Conservation (phyloP, 2,797 vertebrate genomes). For the Pangasius larnaudii region DNA sequence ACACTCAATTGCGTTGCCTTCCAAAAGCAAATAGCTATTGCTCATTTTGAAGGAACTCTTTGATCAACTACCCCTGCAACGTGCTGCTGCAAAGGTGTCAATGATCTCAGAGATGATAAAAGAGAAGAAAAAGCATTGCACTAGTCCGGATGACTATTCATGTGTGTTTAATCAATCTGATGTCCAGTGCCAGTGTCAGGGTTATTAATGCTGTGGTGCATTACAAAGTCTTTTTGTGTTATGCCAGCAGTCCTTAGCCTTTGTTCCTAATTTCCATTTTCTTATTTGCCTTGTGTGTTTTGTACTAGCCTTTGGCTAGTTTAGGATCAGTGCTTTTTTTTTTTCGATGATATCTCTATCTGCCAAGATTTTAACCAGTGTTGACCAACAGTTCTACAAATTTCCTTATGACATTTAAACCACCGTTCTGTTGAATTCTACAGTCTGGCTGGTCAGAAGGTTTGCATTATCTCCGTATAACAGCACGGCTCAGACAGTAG, state of each 20-base stretch:
- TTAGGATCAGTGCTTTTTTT: background rate
- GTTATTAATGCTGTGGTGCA: conserved; percentile 13
- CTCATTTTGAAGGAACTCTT: conserved; percentile 16
- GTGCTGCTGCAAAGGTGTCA: conserved; percentile 45
- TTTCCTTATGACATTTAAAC: background rate
- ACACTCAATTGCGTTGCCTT: too few relatives aligned
- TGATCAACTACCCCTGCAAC: conserved; percentile 37
- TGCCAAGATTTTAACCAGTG: background rate
- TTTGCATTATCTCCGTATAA: background rate
- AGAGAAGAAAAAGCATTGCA: conserved; percentile 32
- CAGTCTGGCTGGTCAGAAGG: background rate
- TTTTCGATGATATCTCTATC: conserved; percentile 4
- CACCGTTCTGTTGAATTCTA: background rate
- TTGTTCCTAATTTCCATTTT: conserved; percentile 24
- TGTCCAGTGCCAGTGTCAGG: background rate
- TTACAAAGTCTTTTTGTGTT: conserved; percentile 16
- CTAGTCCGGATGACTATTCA: conserved; percentile 32
- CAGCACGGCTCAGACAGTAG: too few relatives aligned
- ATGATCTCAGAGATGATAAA: conserved; percentile 48
- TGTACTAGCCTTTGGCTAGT: background rate
- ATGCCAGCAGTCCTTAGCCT: conserved; percentile 3
- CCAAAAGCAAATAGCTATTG: background rate
- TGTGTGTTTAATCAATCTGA: conserved; percentile 44
- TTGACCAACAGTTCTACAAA: background rate
- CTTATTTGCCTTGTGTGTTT: conserved; percentile 12